phyloP scores from a whole-genome alignment of 1,140 invertebrate species.

The Trachelipus rathkii region DNA sequence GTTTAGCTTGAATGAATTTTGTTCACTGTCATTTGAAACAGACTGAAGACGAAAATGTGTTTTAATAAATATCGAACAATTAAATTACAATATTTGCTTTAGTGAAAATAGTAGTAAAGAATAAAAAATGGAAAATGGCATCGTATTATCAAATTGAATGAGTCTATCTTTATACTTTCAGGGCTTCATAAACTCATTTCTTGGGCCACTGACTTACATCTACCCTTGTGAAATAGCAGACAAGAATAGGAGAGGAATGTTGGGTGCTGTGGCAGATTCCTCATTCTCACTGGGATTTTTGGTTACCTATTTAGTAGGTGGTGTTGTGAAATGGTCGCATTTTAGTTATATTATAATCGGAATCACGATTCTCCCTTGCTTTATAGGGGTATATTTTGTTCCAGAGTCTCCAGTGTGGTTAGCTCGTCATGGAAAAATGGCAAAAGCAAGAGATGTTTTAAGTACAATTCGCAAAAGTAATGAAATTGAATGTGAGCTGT shows the following conservation, averaged over 20 bases:
- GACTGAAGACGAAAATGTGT: too few species aligned
- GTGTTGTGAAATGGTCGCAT: conserved; percentile 27
- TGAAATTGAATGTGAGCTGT: conserved; percentile 28
- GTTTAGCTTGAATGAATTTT: too few species aligned
- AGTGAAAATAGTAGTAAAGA: too few species aligned
- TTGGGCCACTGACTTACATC: conserved; percentile 19
- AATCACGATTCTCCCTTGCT: conserved; percentile 19
- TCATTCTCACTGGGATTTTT: conserved; percentile 36
- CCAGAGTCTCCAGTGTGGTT: conserved; percentile 34
- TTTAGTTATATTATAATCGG: conserved; percentile 22
- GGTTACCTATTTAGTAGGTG: conserved; percentile 26
- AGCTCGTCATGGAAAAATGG: conserved; percentile 5
- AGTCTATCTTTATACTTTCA: neutral
- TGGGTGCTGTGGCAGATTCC: conserved; percentile 24
- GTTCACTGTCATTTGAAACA: too few species aligned
- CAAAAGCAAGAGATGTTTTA: conserved; percentile 22
- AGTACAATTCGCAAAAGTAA: neutral
- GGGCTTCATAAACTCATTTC: conserved; percentile 24
- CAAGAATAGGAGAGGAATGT: conserved; percentile 16
- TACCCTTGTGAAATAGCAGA: conserved; percentile 35
- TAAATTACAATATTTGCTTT: too few species aligned
- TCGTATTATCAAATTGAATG: too few species aligned
- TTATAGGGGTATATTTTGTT: conserved; percentile 21
- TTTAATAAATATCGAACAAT: too few species aligned
- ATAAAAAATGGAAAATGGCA: too few species aligned